Conservation (phyloP, 1,140 invertebrate species). For the Frieseomelitta varia region DNA sequence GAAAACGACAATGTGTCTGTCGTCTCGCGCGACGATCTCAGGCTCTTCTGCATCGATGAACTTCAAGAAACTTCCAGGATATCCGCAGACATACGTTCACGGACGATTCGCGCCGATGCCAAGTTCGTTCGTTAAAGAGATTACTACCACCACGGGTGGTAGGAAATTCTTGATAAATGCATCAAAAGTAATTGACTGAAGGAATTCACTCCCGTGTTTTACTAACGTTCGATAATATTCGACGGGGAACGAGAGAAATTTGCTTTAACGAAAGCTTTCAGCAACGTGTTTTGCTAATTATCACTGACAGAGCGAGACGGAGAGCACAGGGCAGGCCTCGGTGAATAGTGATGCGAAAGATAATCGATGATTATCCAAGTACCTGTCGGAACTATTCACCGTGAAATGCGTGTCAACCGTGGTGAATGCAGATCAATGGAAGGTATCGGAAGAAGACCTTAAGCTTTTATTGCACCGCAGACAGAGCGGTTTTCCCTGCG, state of each 20-base stretch:
- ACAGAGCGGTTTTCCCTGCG: slow-evolving; percentile 34
- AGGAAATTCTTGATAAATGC: not conserved
- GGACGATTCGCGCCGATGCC: not conserved
- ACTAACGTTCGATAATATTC: not conserved
- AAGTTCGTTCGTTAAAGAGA: slow-evolving; percentile 55
- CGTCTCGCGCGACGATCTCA: slow-evolving; percentile 21
- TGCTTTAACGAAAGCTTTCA: not conserved
- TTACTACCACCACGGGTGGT: not conserved
- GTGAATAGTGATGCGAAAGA: not conserved
- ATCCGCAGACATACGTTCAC: slow-evolving; percentile 10
- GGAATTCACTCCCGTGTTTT: not conserved
- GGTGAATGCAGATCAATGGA: slow-evolving; percentile 34
- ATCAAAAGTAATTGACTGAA: not conserved
- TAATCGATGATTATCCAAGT: slow-evolving; percentile 36
- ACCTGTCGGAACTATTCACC: slow-evolving; percentile 31
- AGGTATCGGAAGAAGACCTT: slow-evolving; percentile 7
- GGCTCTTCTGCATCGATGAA: slow-evolving; percentile 30
- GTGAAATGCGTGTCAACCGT: slow-evolving; percentile 40
- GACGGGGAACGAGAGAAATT: not conserved
- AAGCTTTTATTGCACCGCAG: slow-evolving; percentile 34
- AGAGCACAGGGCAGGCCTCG: no score
- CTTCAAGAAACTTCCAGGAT: slow-evolving; percentile 36
- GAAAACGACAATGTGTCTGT: not conserved
- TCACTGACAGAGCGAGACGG: no score
- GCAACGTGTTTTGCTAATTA: no score